Evolutionary conservation across 1,140 invertebrate genomes (phyloP).

Genomic region (Thaumatotibia leucotreta): DNA sequence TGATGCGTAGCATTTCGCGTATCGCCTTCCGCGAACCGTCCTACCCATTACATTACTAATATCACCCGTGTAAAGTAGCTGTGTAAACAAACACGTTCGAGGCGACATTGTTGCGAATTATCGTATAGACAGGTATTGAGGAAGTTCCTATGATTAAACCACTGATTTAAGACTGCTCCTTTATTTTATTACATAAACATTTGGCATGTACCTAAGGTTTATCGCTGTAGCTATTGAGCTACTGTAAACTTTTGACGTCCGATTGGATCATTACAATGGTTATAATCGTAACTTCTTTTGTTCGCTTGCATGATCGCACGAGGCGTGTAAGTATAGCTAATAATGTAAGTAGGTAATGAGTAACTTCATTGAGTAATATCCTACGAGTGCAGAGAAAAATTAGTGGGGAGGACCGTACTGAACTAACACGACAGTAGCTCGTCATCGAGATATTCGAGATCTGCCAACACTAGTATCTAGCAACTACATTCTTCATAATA

Average conservation of each 20-base stretch:
- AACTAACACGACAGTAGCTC: too few relatives aligned
- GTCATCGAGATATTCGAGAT: too few relatives aligned
- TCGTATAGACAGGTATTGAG: neutral
- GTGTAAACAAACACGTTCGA: neutral
- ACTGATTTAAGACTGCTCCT: neutral
- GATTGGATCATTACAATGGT: constrained; percentile 6
- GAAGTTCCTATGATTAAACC: neutral
- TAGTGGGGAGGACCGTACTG: too few relatives aligned
- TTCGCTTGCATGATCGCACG: neutral
- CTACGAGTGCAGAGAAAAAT: neutral
- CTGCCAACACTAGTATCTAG: too few relatives aligned
- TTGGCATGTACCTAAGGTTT: neutral
- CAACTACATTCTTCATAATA: too few relatives aligned
- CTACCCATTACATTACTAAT: neutral
- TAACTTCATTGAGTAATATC: neutral
- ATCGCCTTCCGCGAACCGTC: neutral
- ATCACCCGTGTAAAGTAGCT: neutral
- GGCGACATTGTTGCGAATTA: neutral
- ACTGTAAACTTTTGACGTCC: neutral
- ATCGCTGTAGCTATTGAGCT: neutral
- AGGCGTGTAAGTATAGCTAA: neutral
- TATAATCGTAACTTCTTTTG: constrained; percentile 1
- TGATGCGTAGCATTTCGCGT: constrained; percentile 1
- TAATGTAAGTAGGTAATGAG: neutral
- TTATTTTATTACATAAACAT: neutral